phyloP scores from a whole-genome alignment of 1,140 invertebrate genomes.

The Thaumetopoea pityocampa region DNA sequence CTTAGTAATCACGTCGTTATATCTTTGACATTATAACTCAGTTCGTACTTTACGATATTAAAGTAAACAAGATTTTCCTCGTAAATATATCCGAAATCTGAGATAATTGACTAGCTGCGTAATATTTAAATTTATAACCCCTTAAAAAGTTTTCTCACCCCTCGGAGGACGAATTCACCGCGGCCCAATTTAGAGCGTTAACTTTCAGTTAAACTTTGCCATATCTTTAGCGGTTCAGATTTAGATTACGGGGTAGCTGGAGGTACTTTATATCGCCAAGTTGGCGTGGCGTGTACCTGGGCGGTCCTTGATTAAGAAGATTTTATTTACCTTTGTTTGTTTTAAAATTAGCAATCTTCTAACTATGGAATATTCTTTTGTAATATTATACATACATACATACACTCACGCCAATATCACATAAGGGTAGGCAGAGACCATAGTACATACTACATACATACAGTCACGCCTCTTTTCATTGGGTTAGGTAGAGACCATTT shows the following conservation, averaged over 20 bases:
- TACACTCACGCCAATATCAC: too few species aligned
- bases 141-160: slow-evolving; percentile 48
- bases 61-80: slow-evolving; percentile 25
- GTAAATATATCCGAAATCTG: slow-evolving; percentile 26
- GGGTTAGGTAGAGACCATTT: too few species aligned
- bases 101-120: slow-evolving; percentile 46
- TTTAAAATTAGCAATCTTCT: too few species aligned
- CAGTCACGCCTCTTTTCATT: too few species aligned
- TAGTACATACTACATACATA: too few species aligned
- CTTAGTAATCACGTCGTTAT: slow-evolving; percentile 2
- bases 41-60: not conserved
- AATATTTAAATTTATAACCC: slow-evolving; percentile 60
- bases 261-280: slow-evolving; percentile 31
- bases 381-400: too few species aligned
- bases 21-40: not conserved
- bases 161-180: slow-evolving; percentile 25
- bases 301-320: too few species aligned
- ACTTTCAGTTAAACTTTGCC: slow-evolving; percentile 53
- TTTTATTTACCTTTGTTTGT: too few species aligned
- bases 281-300: too few species aligned
- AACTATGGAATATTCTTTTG: too few species aligned
- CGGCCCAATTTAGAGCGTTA: slow-evolving; percentile 46
- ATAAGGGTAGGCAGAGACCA: too few species aligned
- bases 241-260: slow-evolving; percentile 48
- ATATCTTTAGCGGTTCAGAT: slow-evolving; percentile 40